phyloP scores from a whole-genome alignment of 2,113 vertebrate genomes.

The Xiphias gladius region DNA sequence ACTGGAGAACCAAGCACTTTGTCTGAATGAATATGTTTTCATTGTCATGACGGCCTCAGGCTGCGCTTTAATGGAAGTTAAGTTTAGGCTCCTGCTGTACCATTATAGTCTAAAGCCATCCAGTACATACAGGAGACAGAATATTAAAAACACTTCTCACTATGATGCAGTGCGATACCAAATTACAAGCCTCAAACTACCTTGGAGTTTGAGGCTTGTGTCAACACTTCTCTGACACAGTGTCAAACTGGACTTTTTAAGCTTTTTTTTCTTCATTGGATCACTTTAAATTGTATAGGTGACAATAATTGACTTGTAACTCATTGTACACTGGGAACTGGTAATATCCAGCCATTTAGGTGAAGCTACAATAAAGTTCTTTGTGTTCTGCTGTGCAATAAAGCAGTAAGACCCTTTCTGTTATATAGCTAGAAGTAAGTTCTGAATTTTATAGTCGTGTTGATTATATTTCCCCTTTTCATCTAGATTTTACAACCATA shows the following conservation, averaged over 20 bases:
- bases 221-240: not conserved
- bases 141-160: not conserved
- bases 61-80: not conserved
- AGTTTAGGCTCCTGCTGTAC: constrained; percentile 12
- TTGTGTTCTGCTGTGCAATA: not conserved
- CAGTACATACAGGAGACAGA: not conserved
- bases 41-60: not conserved
- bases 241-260: not conserved
- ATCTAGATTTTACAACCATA: not conserved
- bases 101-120: not conserved
- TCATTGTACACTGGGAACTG: not conserved
- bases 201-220: not conserved
- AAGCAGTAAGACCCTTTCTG: not conserved
- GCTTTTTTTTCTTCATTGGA: too few relatives aligned
- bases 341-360: not conserved
- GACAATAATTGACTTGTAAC: not conserved
- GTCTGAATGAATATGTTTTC: not conserved
- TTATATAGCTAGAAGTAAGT: not conserved
- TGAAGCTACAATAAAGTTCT: not conserved
- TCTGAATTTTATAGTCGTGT: not conserved
- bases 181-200: not conserved
- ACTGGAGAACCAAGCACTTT: not conserved
- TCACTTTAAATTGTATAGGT: not conserved
- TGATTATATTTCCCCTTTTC: not conserved
- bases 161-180: not conserved